Evolutionary conservation across 2,888 invertebrate genomes (phyloP), one percentile per base, ranked within the genome.

Genomic region (Apoda limacodes): DNA sequence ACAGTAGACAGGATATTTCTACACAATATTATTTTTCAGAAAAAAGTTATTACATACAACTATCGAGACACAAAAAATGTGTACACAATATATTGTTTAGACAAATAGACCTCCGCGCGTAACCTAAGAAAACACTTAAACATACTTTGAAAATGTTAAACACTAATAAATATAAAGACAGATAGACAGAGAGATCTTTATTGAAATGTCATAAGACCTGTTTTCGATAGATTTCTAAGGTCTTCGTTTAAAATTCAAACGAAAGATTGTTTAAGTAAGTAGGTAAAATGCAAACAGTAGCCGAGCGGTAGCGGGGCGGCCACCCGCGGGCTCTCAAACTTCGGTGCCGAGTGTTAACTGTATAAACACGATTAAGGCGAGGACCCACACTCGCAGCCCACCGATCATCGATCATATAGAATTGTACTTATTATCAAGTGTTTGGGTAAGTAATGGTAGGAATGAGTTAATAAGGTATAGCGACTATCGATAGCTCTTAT

Each of bases 201-300:
- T n/a, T n/a, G n/a, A n/a, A n/a, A n/a, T n/a, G n/a, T n/a, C n/a
- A n/a, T n/a, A n/a, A n/a, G n/a, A n/a, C n/a, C n/a, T n/a, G n/a
- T n/a, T n/a, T n/a, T n/a, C n/a, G n/a, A 19, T 31, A 11, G 20
- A 21, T 11, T 22, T 39, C 24, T 24, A 34, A 34, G 36, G 45
- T 45, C 42, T 44, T 44, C 45, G 39, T 47, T 44, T 48, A 45
- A 43, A 46, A 47, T 49, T 50, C 32, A 35, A 52, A 55, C 33
- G 37, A 53, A 59, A 56, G 55, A 47, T 45, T 55, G 46, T 66
- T 63, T 50, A 53, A 58, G 61, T 7, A 55, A 52, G 53, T 61
- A 64, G 65, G 54, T 52, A 52, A 52, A 67, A 65, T 45, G 57
- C 66, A 74, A 72, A 75, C 75, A 75, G 75, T 72, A 72, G 74